Evolutionary conservation across 53 echinoderm and acorn worm species (phyloP).

Genomic region (Luidia sarsii): DNA sequence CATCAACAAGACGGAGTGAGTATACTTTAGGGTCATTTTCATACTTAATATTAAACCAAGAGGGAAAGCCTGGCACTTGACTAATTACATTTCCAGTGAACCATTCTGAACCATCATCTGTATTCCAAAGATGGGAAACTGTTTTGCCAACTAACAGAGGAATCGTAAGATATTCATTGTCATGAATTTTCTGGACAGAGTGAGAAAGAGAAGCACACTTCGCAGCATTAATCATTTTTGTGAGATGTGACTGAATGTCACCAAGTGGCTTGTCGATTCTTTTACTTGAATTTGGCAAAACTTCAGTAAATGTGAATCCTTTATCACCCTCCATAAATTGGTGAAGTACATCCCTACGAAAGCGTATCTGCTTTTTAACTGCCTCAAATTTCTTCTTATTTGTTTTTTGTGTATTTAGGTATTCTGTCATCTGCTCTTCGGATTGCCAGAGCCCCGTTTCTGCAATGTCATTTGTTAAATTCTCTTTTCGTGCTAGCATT

Average conservation of each 20-base stretch:
- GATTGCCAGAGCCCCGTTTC: conserved; percentile 36
- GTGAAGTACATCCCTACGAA: conserved; percentile 2
- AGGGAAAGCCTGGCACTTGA: conserved; percentile 34
- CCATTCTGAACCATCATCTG: conserved; percentile 15
- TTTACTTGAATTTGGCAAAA: neutral
- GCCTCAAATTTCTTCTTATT: conserved; percentile 12
- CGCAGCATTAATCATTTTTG: conserved; percentile 40
- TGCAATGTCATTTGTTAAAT: conserved; percentile 53
- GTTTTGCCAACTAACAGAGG: conserved; percentile 42
- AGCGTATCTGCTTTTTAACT: conserved; percentile 18
- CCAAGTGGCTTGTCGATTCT: conserved; percentile 8
- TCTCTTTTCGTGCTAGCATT: conserved; percentile 39
- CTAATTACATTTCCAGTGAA: conserved; percentile 28
- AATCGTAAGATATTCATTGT: conserved; percentile 32
- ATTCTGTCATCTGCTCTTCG: conserved; percentile 9
- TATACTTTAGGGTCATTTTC: conserved; percentile 37
- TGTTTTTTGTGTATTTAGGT: neutral
- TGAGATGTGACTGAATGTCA: conserved; percentile 8
- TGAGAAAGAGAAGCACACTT: conserved; percentile 4
- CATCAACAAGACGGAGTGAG: conserved; percentile 33
- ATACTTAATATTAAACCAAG: conserved; percentile 39
- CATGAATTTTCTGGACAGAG: conserved; percentile 33
- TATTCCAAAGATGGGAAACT: conserved; percentile 21
- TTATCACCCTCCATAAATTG: conserved; percentile 37
- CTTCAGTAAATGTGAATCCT: conserved; percentile 11